phyloP scores from a whole-genome alignment of 2,797 vertebrate species.

The Etheostoma perlongum region DNA sequence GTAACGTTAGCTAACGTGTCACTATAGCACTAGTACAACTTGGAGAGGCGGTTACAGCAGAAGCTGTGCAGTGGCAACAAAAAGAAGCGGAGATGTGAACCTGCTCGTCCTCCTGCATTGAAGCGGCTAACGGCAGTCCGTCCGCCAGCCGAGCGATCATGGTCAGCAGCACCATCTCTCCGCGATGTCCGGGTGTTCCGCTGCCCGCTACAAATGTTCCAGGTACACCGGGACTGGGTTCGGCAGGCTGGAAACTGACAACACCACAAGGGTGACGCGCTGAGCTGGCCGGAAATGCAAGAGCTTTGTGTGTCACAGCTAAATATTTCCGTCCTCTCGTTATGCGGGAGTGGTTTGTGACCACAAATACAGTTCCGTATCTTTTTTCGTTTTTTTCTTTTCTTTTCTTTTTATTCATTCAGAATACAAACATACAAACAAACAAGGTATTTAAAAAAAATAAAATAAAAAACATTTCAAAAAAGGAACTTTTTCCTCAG shows the following conservation, averaged over 20 bases:
- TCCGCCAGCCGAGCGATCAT: conserved; percentile 98
- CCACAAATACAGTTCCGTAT: conserved; percentile 54
- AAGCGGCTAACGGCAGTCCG: conserved; percentile 94
- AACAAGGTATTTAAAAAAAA: too few relatives aligned
- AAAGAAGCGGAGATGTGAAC: conserved; percentile 68
- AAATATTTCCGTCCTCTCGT: conserved; percentile 28
- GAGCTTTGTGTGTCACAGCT: conserved; percentile 46
- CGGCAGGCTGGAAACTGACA: conserved; percentile 69
- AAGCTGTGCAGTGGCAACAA: neutral
- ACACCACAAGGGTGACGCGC: conserved; percentile 79
- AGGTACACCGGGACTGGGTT: conserved; percentile 22
- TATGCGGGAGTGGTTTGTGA: neutral
- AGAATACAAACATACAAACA: too few relatives aligned
- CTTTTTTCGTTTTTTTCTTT: too few relatives aligned
- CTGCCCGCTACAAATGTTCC: neutral
- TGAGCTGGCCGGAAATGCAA: conserved; percentile 88
- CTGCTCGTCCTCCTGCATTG: conserved; percentile 99
- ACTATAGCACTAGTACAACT: neutral
- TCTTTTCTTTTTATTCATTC: too few relatives aligned
- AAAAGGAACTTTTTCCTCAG: too few relatives aligned
- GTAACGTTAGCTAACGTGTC: conserved; percentile 42
- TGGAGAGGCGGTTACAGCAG: neutral
- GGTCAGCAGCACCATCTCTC: conserved; percentile 93
- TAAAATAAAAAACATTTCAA: too few relatives aligned
- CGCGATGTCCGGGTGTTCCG: conserved; percentile 10